phyloP scores from a whole-genome alignment of 2,797 vertebrate species.

The Rhyacichthys aspro region DNA sequence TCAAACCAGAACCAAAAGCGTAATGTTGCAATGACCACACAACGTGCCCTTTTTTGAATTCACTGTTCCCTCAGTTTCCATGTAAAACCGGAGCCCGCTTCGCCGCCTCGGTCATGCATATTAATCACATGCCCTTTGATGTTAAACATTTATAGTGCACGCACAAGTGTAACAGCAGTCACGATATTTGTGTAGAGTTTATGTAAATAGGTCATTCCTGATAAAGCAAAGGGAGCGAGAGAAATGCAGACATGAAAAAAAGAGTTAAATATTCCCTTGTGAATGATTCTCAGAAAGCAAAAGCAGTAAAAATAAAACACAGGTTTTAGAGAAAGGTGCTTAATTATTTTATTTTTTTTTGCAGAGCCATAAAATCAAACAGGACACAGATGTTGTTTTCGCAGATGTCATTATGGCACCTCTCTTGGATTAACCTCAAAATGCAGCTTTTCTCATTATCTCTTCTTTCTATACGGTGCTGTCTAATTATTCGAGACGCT shows the following conservation, averaged over 20 bases:
- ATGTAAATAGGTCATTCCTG: constrained; percentile 51
- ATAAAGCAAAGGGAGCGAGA: constrained; percentile 14
- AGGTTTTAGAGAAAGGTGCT: not conserved
- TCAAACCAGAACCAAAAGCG: constrained; percentile 26
- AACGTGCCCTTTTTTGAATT: constrained; percentile 22
- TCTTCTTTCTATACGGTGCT: not conserved
- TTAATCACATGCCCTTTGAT: constrained; percentile 55
- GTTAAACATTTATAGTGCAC: constrained; percentile 55
- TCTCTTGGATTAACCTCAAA: not conserved
- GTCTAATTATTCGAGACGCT: constrained; percentile 10
- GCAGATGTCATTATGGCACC: not conserved
- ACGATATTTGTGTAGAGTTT: constrained; percentile 24
- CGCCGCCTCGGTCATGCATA: constrained; percentile 47
- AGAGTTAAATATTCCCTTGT: constrained; percentile 12
- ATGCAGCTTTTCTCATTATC: constrained; percentile 3
- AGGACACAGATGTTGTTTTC: constrained; percentile 9
- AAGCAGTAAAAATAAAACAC: not conserved
- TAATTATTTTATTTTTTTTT: not conserved
- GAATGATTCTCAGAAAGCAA: too few relatives aligned
- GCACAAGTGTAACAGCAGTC: constrained; percentile 25
- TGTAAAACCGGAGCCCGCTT: not conserved
- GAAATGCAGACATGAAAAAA: not conserved
- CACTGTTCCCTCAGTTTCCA: constrained; percentile 14
- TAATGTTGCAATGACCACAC: constrained; percentile 13
- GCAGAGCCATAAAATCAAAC: not conserved